Conservation (phyloP, 2,888 invertebrate species). For the Noctua fimbriata region DNA sequence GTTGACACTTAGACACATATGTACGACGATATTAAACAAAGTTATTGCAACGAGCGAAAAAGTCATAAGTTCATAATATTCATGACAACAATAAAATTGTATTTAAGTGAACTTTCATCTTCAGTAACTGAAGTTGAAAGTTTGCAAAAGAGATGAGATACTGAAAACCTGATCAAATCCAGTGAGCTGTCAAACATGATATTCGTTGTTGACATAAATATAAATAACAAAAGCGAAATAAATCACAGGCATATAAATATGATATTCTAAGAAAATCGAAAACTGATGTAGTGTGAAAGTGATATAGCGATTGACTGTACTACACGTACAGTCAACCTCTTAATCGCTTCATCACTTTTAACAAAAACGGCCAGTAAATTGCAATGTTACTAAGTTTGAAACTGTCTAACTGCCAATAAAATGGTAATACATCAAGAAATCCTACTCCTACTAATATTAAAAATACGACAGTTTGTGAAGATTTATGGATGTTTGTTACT, state of each 20-base stretch:
- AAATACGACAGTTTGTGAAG: too few species aligned
- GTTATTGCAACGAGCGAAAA: not conserved
- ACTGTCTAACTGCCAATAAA: not conserved
- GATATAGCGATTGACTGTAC: not conserved
- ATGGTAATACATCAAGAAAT: not conserved
- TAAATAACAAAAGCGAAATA: not conserved
- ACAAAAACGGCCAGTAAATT: not conserved
- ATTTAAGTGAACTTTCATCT: not conserved
- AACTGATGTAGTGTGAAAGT: not conserved
- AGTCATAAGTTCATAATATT: slow-evolving; percentile 8
- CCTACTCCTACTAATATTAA: not conserved
- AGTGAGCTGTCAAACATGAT: not conserved
- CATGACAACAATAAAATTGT: not conserved
- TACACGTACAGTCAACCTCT: not conserved
- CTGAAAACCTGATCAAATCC: not conserved
- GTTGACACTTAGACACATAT: not conserved
- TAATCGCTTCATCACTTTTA: not conserved
- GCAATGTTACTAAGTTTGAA: not conserved
- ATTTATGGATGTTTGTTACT: too few species aligned
- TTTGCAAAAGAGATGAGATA: not conserved
- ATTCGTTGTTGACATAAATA: not conserved
- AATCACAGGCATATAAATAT: not conserved
- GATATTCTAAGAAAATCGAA: not conserved
- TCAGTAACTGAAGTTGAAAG: not conserved
- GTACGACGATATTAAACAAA: not conserved